Conservation (phyloP, 2,797 vertebrate genomes). For the Ptychobarbus kaznakovi region DNA sequence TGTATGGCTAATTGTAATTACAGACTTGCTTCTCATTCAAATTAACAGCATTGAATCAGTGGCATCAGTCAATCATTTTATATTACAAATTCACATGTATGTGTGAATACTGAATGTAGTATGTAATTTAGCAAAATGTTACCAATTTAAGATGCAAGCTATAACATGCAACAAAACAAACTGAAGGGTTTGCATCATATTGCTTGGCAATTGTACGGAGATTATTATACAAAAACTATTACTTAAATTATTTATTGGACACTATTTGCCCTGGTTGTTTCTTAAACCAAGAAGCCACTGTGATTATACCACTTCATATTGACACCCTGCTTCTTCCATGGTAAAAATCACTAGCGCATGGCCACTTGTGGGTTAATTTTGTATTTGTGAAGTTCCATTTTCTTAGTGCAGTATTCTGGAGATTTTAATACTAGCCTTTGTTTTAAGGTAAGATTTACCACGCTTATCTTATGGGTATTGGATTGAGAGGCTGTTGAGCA, state of each 20-base stretch:
- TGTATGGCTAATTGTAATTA: conserved; percentile 8
- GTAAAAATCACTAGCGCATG: neutral
- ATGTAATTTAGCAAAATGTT: neutral
- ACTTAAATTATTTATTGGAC: neutral
- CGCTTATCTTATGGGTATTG: conserved; percentile 43
- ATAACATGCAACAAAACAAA: neutral
- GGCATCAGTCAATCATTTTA: neutral
- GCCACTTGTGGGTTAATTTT: neutral
- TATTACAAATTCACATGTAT: neutral
- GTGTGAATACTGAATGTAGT: neutral
- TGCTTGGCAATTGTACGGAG: neutral
- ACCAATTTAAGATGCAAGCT: neutral
- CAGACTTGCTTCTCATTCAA: neutral
- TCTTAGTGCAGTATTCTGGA: neutral
- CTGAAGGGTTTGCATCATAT: neutral
- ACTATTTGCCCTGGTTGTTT: neutral
- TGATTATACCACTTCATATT: neutral
- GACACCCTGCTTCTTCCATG: neutral
- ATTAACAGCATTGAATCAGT: neutral
- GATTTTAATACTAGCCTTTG: conserved; percentile 19
- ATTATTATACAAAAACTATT: neutral
- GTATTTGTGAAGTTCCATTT: neutral
- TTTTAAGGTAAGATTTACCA: conserved; percentile 40
- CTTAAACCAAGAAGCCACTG: neutral
- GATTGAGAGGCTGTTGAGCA: conserved; percentile 44